A percentile compares a stretch with the other conserved stretches of the same genome.
phyloP scores from a whole-genome alignment of 1,140 invertebrate genomes.

The Cataglyphis hispanica region DNA sequence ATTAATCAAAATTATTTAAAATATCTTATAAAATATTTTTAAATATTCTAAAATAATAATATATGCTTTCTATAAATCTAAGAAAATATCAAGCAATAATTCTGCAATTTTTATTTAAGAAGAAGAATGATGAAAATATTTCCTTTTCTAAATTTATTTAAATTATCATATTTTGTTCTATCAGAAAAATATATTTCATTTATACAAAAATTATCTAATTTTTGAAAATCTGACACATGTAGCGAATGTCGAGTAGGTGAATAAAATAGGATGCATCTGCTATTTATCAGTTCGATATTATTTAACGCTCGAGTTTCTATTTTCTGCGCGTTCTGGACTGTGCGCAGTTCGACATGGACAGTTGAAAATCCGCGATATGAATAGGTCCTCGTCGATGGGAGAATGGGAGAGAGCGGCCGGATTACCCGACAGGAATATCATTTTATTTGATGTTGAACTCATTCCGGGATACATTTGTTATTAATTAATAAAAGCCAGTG shows the following conservation, averaged over 20 bases:
- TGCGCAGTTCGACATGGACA: conserved; percentile 33
- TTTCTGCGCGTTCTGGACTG: conserved; percentile 6
- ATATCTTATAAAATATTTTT: no score
- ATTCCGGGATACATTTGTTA: conserved; percentile 81
- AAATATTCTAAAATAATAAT: neutral
- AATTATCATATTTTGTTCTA: neutral
- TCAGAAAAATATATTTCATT: neutral
- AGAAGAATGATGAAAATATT: neutral
- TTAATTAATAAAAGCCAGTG: conserved; percentile 82
- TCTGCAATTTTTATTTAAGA: neutral
- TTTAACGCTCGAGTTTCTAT: conserved; percentile 31
- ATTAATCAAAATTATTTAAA: neutral
- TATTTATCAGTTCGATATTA: conserved; percentile 45
- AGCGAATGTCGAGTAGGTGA: neutral
- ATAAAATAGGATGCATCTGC: conserved; percentile 16
- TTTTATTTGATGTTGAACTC: conserved; percentile 83
- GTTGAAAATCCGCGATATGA: conserved; percentile 58
- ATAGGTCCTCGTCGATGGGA: conserved; percentile 49
- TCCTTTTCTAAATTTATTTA: neutral
- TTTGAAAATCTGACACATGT: neutral
- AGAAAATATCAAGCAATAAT: neutral
- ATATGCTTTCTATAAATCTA: neutral
- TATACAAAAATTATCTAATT: neutral
- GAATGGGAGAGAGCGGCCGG: conserved; percentile 42
- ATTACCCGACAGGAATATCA: conserved; percentile 80